Evolutionary conservation across 2,888 invertebrate species (phyloP).

Genomic region (Drosophila affinis): DNA sequence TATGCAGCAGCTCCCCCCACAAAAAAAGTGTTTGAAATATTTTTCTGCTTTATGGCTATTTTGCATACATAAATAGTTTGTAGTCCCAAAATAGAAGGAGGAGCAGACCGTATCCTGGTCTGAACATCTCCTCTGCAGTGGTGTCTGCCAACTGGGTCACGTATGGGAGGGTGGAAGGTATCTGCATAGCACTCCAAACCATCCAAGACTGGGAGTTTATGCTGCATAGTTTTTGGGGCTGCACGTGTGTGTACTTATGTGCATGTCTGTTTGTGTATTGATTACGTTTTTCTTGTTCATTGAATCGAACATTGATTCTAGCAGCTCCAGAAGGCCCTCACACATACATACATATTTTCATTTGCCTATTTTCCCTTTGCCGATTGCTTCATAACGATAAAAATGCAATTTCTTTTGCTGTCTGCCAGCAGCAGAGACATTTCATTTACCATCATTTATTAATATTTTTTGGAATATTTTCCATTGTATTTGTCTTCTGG

Average conservation of each 20-base stretch:
- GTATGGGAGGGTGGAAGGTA: conserved; percentile 15
- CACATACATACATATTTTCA: conserved; percentile 29
- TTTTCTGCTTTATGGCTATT: conserved; percentile 72
- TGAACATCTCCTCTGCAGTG: conserved; percentile 46
- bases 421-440: conserved; percentile 7
- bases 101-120: conserved; percentile 20
- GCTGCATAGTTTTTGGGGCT: conserved; percentile 65
- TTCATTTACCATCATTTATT: conserved; percentile 12
- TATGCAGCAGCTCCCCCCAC: conserved; percentile 16
- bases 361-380: conserved; percentile 24
- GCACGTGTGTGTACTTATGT: conserved; percentile 3
- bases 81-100: neutral
- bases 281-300: conserved; percentile 73
- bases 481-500: neutral
- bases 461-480: neutral
- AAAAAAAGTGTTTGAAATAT: conserved; percentile 42
- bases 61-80: conserved; percentile 67
- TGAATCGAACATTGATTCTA: conserved; percentile 62
- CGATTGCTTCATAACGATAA: conserved; percentile 61
- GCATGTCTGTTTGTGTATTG: conserved; percentile 16
- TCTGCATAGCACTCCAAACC: conserved; percentile 25
- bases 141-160: conserved; percentile 71
- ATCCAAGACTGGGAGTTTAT: conserved; percentile 47
- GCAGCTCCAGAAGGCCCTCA: conserved; percentile 28
- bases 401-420: conserved; percentile 60